Evolutionary conservation across 2,797 vertebrate genomes (phyloP), one percentile per base, ranked within the genome.

Genomic region (Sternotherus odoratus): DNA sequence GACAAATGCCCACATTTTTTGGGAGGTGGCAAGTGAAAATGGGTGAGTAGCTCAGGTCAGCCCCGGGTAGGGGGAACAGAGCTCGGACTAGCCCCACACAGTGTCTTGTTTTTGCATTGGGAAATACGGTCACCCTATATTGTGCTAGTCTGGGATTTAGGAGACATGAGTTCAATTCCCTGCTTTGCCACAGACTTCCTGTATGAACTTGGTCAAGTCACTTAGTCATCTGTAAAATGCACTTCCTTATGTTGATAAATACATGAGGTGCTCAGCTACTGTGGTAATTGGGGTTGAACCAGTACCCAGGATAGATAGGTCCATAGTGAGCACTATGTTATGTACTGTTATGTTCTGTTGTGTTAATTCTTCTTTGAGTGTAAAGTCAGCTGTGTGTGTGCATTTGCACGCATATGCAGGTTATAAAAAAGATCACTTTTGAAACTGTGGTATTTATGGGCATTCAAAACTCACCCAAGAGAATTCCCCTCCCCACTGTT

Each of bases 141-240:
- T 23, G 19, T 39, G n/a, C n/a, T 39, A 39, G 91, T 77, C 36
- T 82, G 89, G 89, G 50, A 74, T n/a, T 48, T 92, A 78, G 75
- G 60, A 82, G 30, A 82, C 43, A 39, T 83, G 86, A 51, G 87
- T 48, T 66, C 80, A 75, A 77, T 89, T 83, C 84, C n/a, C 33
- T 83, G 81, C 5, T 12, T 5, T 83, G 83, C 77, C 4, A 11
- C 17, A 88, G 53, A 13, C 15, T 85, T 92, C 77, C 92, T 92
- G 85, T 3, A 1, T 66, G 56, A 84, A 28, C 87, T 80, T 51
- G 39, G 48, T 30, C 56, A 78, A 88, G 21, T 7, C 87, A 46
- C n/a, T 93, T 94, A 91, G 85, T 82, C 91, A 82, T 17, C 12
- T 85, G 89, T 87, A 87, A 83, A 93, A 85, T 82, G 6, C 33